Evolutionary conservation across 2,113 vertebrate genomes (phyloP), one percentile per base, ranked within the genome.

Genomic region (Andinoacara biseriatus): DNA sequence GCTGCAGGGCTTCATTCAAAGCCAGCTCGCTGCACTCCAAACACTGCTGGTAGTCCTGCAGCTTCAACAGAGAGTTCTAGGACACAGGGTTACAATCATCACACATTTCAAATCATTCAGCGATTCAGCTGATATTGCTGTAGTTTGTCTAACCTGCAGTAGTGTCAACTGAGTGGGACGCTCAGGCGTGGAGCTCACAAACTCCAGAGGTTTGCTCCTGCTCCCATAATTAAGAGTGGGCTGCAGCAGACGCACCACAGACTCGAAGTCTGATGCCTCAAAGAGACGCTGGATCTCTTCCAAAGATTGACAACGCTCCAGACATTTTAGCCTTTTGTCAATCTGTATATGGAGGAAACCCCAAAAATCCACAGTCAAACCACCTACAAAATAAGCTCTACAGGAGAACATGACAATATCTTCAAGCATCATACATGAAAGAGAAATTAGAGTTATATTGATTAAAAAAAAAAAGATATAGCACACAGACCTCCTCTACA

Each of bases 221-320:
- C 94, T 95, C 56, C 96, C 96, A 6, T 96, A 95, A 91, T 96
- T 95, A 59, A 99, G 83, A 0, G 98, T 99, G 24, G 98, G 97
- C 72, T 96, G 96, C 58, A 99, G 96, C 81, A 99, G 95, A 4
- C 95, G 96, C 85, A 99, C 96, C 5, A 99, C 98, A 0, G 98
- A 96, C 67, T 92, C 91, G n/a, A 97, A 97, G 87, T 99, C 98
- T 1, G 97, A 96, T 0, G 95, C 94, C 88, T 99, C 97, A 3
- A 97, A 97, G 15, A 99, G 95, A 1, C 97, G 96, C 94, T 99
- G 98, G 81, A 99, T 97, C 95, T 99, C 98, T 89, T 99, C 98
- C 90, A 99, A 91, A 60, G 98, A 99, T 94, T 99, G 98, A 93
- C 98, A 99, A 3, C 98, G 96, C 91, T 99, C 98, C 92, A 99